Conservation (phyloP, 2,797 vertebrate genomes). For the Netta rufina region DNA sequence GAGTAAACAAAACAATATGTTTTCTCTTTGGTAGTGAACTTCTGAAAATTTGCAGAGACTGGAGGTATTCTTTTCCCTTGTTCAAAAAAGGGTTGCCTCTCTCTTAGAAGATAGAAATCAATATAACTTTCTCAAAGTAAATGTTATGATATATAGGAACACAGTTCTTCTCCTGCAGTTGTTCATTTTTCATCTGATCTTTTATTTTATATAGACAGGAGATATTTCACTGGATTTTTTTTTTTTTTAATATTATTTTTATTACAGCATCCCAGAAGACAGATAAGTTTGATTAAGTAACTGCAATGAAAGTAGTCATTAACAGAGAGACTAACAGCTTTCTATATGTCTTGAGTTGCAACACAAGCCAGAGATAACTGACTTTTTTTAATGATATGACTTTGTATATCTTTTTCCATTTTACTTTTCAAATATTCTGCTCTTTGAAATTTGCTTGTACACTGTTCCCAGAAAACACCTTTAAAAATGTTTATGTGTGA, state of each 20-base stretch:
- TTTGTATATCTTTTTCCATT: not conserved
- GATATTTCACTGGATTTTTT: not conserved
- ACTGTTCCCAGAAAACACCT: not conserved
- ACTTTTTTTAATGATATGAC: not conserved
- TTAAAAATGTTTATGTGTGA: not conserved
- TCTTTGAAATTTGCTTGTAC: not conserved
- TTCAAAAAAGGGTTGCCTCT: not conserved
- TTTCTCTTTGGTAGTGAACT: not conserved
- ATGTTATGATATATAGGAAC: not conserved
- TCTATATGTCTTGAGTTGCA: not conserved
- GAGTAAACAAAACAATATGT: not conserved
- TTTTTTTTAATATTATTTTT: not conserved
- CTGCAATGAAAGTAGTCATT: not conserved
- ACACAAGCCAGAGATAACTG: not conserved
- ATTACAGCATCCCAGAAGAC: not conserved
- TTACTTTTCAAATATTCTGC: not conserved
- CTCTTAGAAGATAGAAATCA: not conserved
- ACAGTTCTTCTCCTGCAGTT: not conserved
- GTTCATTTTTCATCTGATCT: not conserved
- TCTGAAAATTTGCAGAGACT: not conserved
- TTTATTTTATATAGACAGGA: not conserved
- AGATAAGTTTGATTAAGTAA: not conserved
- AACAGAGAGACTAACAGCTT: not conserved
- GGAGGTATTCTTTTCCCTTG: not conserved
- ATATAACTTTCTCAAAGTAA: not conserved